Conservation (phyloP, 2,113 vertebrate species). For the Engystomops pustulosus region DNA sequence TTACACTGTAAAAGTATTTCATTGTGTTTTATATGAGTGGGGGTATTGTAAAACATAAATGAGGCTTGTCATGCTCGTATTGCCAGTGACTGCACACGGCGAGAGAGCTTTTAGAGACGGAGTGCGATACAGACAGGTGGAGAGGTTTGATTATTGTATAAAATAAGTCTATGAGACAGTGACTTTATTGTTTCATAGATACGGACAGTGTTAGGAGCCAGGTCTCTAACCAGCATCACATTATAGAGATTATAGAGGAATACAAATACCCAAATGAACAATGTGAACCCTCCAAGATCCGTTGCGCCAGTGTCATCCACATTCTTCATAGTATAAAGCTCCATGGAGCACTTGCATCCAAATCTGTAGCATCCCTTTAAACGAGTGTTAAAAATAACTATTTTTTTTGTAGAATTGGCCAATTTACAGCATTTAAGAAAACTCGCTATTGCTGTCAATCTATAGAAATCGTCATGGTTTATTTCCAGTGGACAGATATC, state of each 20-base stretch:
- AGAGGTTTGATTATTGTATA: constrained; percentile 11
- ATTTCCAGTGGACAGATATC: no score
- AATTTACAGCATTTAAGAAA: constrained; percentile 16
- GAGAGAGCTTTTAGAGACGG: constrained; percentile 44
- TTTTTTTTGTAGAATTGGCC: constrained; percentile 27
- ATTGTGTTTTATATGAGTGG: constrained; percentile 53
- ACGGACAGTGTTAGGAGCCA: background rate
- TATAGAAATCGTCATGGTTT: no score
- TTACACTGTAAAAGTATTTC: constrained; percentile 45
- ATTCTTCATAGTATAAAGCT: background rate
- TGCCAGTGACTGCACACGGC: constrained; percentile 41
- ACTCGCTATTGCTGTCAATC: no score
- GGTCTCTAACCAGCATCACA: background rate
- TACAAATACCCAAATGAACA: background rate
- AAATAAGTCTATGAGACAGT: constrained; percentile 18
- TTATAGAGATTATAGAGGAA: background rate
- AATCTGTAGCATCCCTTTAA: constrained; percentile 14
- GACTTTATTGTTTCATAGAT: background rate
- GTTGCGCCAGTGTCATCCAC: background rate
- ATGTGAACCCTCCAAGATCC: background rate
- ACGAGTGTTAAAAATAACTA: constrained; percentile 7
- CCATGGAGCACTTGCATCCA: background rate
- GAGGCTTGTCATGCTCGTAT: constrained; percentile 49
- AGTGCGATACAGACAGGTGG: constrained; percentile 1
- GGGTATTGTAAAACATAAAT: constrained; percentile 58